Evolutionary conservation across 2,888 invertebrate genomes (phyloP), one percentile per base, ranked within the genome.

Genomic region (Hybos culiciformis): DNA sequence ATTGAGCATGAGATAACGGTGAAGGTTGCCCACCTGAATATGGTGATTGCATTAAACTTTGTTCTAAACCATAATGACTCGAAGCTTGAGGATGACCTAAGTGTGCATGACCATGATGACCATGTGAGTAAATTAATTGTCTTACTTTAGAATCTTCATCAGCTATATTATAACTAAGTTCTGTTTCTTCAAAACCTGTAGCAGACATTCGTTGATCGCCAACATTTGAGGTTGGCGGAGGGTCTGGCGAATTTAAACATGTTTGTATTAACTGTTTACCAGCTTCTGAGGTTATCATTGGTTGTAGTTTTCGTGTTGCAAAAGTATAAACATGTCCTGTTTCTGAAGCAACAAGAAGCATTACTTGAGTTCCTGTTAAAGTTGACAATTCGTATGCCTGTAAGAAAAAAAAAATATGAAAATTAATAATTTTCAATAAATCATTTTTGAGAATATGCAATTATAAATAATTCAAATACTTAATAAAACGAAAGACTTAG

Each of bases 291-390:
- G 94, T 96, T 67, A 99, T 97, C 96, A 98, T 98, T 53, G 98
- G 98, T 69, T 96, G 94, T 42, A 99, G 77, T 68, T 94, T 94
- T 54, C 94, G 79, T 54, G 98, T 98, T 50, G 98, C 97, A 72
- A 97, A 98, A 49, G 98, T 98, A 73, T 98, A 99, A 59, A 99
- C 98, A 72, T 98, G 98, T 42, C 97, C 97, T 17, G 97, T 97
- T 70, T 96, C 97, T 51, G 92, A 94, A 48, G 97, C 97, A 52
- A 98, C 97, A 62, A 99, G 74, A 58, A 98, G 74, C 97, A 99
- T 98, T 67, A 98, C 97, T 72, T 98, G 97, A 26, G 98, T 98
- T 42, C 98, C 98, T 51, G 98, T 98, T 66, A 98, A 70, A 54
- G 97, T 97, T 48, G 98, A 96, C 60, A 98, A 72, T 72, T 98